Conservation (phyloP, 2,888 invertebrate genomes). For the Brachyopa scutellaris region DNA sequence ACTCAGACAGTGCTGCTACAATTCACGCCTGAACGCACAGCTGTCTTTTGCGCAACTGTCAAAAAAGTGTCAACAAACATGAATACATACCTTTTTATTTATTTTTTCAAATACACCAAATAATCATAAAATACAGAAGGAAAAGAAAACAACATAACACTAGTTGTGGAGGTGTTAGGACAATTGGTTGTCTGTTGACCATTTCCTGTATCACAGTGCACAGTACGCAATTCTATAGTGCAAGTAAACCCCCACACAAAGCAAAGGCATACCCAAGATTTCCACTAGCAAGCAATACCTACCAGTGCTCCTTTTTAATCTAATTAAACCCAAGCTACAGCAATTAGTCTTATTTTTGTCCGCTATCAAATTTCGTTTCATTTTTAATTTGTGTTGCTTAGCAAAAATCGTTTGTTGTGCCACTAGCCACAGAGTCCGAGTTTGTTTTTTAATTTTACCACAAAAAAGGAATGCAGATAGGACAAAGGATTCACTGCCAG, state of each 20-base stretch:
- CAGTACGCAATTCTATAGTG: neutral
- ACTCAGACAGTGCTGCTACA: no score
- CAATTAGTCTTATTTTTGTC: constrained; percentile 26
- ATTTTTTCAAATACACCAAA: constrained; percentile 42
- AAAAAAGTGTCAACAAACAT: constrained; percentile 42
- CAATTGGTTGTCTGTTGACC: no score
- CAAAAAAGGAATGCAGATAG: neutral
- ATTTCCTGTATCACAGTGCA: neutral
- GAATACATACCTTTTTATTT: constrained; percentile 15
- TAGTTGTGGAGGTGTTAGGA: no score
- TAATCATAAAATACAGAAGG: neutral
- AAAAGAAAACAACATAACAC: no score
- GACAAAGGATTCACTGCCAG: constrained; percentile 20
- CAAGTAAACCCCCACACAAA: neutral
- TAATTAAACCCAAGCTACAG: constrained; percentile 43
- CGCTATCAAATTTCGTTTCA: constrained; percentile 23
- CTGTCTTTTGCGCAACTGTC: no score
- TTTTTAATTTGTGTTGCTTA: constrained; percentile 54
- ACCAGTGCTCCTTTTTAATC: constrained; percentile 43
- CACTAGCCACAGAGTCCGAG: neutral
- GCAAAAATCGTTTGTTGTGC: constrained; percentile 57
- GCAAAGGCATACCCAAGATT: constrained; percentile 7
- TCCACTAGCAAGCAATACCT: neutral
- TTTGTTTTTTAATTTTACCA: no score
- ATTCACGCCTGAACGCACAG: no score